phyloP scores from a whole-genome alignment of 2,888 invertebrate species.

The Belgica antarctica region DNA sequence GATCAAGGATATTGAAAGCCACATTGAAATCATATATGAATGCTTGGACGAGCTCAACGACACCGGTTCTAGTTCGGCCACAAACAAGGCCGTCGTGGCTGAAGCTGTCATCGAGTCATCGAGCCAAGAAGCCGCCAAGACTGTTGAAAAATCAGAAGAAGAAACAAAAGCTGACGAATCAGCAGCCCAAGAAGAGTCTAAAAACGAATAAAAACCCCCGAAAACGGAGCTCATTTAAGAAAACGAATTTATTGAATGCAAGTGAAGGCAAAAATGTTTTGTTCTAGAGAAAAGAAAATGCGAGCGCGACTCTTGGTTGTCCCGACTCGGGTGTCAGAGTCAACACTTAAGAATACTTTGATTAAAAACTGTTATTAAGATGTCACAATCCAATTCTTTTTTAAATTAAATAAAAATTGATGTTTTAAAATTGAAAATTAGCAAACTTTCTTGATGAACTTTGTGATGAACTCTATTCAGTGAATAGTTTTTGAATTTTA shows the following conservation, averaged over 20 bases:
- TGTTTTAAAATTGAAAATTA: conserved; percentile 7
- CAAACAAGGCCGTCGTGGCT: not conserved
- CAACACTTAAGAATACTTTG: conserved; percentile 8
- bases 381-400: conserved; percentile 15
- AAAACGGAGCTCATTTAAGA: not conserved
- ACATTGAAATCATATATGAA: conserved; percentile 41
- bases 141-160: not conserved
- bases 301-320: not conserved
- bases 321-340: not conserved
- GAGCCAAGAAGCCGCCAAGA: not conserved
- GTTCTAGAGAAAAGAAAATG: too few species aligned
- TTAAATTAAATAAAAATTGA: not conserved
- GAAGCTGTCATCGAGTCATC: not conserved
- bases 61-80: not conserved
- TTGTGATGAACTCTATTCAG: too few species aligned
- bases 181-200: not conserved
- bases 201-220: not conserved
- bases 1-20: conserved; percentile 41
- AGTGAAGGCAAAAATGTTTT: not conserved
- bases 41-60: conserved; percentile 35
- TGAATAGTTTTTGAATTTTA: too few species aligned
- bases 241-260: conserved; percentile 23
- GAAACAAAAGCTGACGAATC: not conserved
- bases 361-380: not conserved
- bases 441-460: not conserved